phyloP scores from a whole-genome alignment of 2,797 vertebrate species.

The Triplophysa yarkandensis region DNA sequence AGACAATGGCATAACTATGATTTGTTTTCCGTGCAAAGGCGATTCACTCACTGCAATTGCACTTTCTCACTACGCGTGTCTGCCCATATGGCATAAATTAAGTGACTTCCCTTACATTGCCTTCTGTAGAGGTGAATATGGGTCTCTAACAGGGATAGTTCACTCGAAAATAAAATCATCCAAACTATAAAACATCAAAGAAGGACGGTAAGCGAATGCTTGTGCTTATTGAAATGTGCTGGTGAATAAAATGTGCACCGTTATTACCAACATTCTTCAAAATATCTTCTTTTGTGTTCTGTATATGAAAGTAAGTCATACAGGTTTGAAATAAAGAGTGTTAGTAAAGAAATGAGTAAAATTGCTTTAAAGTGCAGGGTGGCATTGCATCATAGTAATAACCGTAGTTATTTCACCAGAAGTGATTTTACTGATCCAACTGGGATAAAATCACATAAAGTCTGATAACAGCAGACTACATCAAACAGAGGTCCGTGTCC shows the following conservation, averaged over 20 bases:
- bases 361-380: too few species aligned
- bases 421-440: neutral
- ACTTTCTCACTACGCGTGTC: neutral
- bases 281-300: too few species aligned
- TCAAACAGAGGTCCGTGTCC: conserved; percentile 10
- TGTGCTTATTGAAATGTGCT: too few species aligned
- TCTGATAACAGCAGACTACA: neutral
- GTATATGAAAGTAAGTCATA: too few species aligned
- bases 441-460: conserved; percentile 3
- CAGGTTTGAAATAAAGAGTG: too few species aligned
- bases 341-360: too few species aligned
- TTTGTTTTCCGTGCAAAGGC: neutral
- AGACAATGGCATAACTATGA: neutral
- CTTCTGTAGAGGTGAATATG: neutral
- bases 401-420: neutral
- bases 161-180: too few species aligned
- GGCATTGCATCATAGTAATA: neutral
- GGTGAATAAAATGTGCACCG: too few species aligned
- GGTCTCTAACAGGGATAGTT: too few species aligned
- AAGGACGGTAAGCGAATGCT: too few species aligned
- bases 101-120: neutral
- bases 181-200: too few species aligned
- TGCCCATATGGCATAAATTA: neutral
- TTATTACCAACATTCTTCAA: too few species aligned
- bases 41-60: neutral